A percentile compares a stretch with the other conserved stretches of the same genome.
Evolutionary conservation across 2,888 invertebrate genomes (phyloP).

Genomic region (Chesias legatella): DNA sequence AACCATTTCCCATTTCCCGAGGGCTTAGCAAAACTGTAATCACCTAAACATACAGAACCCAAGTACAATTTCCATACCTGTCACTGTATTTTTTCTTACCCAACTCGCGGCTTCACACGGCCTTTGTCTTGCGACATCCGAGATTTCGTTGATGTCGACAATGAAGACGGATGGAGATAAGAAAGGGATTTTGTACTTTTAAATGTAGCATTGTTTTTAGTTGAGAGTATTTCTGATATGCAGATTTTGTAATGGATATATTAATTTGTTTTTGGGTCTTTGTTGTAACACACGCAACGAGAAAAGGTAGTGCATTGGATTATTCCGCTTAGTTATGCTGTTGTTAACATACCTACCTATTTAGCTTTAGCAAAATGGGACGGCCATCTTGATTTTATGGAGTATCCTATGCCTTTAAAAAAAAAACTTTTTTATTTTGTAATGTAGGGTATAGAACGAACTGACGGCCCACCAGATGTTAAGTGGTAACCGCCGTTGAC

Average conservation of each 20-base stretch:
- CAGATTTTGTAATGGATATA: constrained; percentile 44
- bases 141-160: constrained; percentile 59
- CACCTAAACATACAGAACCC: constrained; percentile 17
- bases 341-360: too few species aligned
- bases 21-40: too few species aligned
- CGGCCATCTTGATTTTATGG: too few species aligned
- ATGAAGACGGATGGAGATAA: constrained; percentile 48
- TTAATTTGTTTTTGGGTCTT: constrained; percentile 25
- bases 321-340: too few species aligned
- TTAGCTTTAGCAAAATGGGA: too few species aligned
- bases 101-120: constrained; percentile 65
- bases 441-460: too few species aligned
- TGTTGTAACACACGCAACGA: constrained; percentile 16
- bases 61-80: constrained; percentile 5
- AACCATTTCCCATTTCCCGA: too few species aligned
- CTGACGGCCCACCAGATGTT: too few species aligned
- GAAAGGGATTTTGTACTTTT: constrained; percentile 66
- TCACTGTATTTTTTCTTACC: constrained; percentile 50
- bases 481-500: too few species aligned
- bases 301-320: too few species aligned
- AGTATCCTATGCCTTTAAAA: too few species aligned
- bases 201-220: constrained; percentile 67
- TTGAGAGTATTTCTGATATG: constrained; percentile 58
- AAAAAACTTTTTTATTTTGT: too few species aligned
- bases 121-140: constrained; percentile 64